Evolutionary conservation across 2,113 vertebrate genomes (phyloP).

Genomic region (Cettia cetti): DNA sequence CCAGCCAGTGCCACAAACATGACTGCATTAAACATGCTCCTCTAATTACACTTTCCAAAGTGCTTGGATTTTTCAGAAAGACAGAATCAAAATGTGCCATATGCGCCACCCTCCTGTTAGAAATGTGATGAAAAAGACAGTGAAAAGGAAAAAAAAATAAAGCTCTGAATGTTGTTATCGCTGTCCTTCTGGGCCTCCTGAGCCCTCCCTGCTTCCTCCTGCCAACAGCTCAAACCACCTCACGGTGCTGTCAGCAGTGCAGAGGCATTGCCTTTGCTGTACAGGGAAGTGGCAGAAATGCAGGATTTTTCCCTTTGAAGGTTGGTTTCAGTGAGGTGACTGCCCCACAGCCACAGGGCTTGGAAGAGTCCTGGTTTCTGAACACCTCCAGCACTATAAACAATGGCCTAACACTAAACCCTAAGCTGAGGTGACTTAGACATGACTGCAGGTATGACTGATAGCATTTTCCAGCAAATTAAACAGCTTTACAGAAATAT

Average conservation of each 20-base stretch:
- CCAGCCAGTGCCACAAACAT: neutral
- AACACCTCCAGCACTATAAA: neutral
- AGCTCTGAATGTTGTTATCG: constrained; percentile 5
- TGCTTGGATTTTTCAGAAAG: constrained; percentile 21
- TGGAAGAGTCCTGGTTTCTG: neutral
- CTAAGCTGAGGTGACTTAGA: neutral
- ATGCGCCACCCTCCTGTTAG: constrained; percentile 44
- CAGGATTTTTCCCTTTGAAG: neutral
- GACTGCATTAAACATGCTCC: neutral
- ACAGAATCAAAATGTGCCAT: constrained; percentile 36
- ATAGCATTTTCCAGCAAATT: neutral
- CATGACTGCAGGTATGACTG: neutral
- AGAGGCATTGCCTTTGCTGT: neutral
- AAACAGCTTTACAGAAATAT: neutral
- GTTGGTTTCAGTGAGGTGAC: neutral
- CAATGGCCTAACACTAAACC: neutral
- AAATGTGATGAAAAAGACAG: constrained; percentile 33
- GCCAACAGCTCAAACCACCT: constrained; percentile 18
- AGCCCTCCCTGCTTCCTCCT: constrained; percentile 34
- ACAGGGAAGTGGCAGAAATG: neutral
- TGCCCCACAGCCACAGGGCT: neutral
- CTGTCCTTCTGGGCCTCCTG: constrained; percentile 36
- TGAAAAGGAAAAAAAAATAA: neutral
- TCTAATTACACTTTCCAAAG: constrained; percentile 30
- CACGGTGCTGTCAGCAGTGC: neutral